Evolutionary conservation across 2,113 vertebrate genomes (phyloP).

Genomic region (Cercocebus atys): DNA sequence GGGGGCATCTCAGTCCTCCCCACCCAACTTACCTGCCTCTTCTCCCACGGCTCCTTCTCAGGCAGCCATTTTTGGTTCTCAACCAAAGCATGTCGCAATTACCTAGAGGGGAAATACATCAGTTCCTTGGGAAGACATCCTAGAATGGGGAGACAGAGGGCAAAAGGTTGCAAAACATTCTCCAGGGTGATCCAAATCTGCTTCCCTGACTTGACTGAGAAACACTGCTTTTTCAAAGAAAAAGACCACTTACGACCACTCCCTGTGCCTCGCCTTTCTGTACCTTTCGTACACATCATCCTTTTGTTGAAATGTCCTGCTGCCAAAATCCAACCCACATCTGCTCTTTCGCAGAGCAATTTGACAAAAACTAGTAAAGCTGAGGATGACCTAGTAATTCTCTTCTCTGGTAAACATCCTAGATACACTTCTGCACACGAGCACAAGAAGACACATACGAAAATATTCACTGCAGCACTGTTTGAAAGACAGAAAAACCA

Average conservation of each 20-base stretch:
- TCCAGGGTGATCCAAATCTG: not conserved
- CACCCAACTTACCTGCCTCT: not conserved
- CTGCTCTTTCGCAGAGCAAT: not conserved
- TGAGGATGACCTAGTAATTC: not conserved
- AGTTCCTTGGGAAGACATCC: not conserved
- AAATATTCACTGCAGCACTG: not conserved
- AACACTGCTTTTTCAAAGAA: not conserved
- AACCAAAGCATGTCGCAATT: not conserved
- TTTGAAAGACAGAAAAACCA: not conserved
- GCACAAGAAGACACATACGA: not conserved
- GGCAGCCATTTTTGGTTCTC: not conserved
- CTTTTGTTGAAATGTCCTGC: not conserved
- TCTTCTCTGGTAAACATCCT: not conserved
- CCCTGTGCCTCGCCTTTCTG: not conserved
- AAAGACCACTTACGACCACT: not conserved
- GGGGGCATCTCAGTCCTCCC: not conserved
- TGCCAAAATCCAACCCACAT: conserved; percentile 15
- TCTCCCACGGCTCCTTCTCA: not conserved
- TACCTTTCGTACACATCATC: not conserved
- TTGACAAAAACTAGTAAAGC: not conserved
- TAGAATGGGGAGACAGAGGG: not conserved
- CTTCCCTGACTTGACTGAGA: not conserved
- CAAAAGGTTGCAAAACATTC: not conserved
- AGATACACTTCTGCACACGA: not conserved
- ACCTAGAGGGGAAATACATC: not conserved